Conservation (phyloP, 2,113 vertebrate species). For the Grus americana region DNA sequence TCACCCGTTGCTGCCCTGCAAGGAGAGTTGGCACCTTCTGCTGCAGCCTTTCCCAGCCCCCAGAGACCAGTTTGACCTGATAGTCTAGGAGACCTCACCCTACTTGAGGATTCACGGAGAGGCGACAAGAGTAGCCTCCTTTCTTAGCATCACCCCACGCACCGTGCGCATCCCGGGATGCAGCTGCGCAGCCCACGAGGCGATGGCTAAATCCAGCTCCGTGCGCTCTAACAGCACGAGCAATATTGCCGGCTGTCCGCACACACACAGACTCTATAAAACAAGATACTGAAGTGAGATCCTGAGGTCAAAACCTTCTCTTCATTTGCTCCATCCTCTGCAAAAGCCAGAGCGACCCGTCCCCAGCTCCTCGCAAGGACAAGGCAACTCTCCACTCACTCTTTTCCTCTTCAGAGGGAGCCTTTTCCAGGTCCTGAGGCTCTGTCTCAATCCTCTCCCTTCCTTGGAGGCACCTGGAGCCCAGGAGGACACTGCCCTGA, state of each 20-base stretch:
- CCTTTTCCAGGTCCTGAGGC: neutral
- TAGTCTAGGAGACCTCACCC: neutral
- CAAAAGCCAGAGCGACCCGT: neutral
- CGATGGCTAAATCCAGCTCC: neutral
- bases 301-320: neutral
- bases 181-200: neutral
- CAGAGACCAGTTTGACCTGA: neutral
- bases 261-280: neutral
- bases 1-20: neutral
- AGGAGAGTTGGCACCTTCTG: neutral
- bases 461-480: neutral
- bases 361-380: neutral
- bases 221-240: neutral
- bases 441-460: neutral
- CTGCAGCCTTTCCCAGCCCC: neutral
- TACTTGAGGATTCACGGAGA: rapidly evolving
- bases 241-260: neutral
- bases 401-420: neutral
- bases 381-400: neutral
- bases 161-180: rapidly evolving
- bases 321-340: neutral
- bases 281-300: neutral
- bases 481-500: neutral
- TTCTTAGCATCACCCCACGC: neutral
- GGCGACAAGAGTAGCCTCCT: neutral